Evolutionary conservation across 2,888 invertebrate species (phyloP).

Genomic region (Parasteatoda lunata): DNA sequence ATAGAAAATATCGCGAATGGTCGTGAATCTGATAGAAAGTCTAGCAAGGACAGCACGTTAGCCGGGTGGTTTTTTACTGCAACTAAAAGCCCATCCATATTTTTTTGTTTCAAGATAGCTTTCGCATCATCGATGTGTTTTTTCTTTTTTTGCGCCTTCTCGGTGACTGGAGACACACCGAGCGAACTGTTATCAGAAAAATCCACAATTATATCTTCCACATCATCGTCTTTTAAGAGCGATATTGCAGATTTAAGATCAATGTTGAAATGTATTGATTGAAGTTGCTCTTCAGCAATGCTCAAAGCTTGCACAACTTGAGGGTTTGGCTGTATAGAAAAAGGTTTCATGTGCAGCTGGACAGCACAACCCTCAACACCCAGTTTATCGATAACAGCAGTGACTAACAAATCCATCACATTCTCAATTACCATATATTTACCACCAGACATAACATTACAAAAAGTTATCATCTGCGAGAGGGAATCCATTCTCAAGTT

Average conservation of each 20-base stretch:
- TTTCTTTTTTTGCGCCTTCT: constrained; percentile 20
- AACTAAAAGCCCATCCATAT: constrained; percentile 78
- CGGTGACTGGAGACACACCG: background rate
- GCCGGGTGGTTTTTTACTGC: constrained; percentile 90
- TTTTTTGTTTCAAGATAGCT: constrained; percentile 68
- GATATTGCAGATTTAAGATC: constrained; percentile 35
- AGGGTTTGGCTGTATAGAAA: constrained; percentile 70
- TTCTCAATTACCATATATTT: constrained; percentile 78
- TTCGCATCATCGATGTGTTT: constrained; percentile 66
- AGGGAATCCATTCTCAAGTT: constrained; percentile 89
- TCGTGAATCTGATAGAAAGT: constrained; percentile 86
- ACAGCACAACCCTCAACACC: constrained; percentile 80
- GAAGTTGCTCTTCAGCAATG: constrained; percentile 82
- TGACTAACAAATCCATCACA: constrained; percentile 87
- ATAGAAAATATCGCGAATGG: constrained; percentile 89
- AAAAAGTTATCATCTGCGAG: constrained; percentile 88
- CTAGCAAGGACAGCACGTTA: constrained; percentile 82
- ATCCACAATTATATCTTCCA: background rate
- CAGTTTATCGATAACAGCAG: constrained; percentile 83
- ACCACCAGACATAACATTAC: constrained; percentile 83
- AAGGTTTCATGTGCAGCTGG: constrained; percentile 73
- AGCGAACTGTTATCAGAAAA: background rate
- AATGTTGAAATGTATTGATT: constrained; percentile 80
- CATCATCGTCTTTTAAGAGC: constrained; percentile 11
- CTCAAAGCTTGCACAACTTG: constrained; percentile 87